Evolutionary conservation across 2,113 vertebrate species (phyloP).

Genomic region (Phylloscopus trochilus): DNA sequence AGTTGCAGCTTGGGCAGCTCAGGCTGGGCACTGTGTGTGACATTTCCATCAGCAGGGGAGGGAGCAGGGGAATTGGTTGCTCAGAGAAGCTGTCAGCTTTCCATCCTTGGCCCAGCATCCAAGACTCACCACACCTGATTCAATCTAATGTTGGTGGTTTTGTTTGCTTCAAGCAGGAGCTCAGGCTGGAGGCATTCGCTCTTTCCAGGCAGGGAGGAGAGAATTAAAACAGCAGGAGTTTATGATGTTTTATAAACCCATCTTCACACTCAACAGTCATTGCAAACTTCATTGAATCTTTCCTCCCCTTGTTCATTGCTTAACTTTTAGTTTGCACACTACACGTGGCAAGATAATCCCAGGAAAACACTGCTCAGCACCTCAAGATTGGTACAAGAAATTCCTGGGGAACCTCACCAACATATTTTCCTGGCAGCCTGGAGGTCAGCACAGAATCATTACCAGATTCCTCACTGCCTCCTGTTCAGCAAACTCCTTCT

Average conservation of each 20-base stretch:
- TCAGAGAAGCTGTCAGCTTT: not conserved
- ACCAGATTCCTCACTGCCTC: not conserved
- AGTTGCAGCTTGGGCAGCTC: not conserved
- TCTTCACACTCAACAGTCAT: not conserved
- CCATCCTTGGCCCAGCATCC: not conserved
- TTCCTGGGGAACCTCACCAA: not conserved
- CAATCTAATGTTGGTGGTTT: not conserved
- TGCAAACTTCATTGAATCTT: not conserved
- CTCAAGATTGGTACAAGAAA: not conserved
- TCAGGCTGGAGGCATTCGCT: not conserved
- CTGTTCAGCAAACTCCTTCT: not conserved
- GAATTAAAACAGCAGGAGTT: not conserved
- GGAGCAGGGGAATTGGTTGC: not conserved
- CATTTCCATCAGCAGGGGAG: not conserved
- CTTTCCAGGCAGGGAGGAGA: not conserved
- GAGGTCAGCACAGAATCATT: not conserved
- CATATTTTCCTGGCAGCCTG: not conserved
- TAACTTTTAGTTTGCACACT: not conserved
- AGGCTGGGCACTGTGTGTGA: not conserved
- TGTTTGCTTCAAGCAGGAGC: not conserved
- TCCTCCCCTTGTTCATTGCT: not conserved
- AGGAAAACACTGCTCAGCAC: not conserved
- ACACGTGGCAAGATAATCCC: not conserved
- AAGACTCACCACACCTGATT: not conserved
- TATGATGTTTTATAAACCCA: not conserved